These are phyloP conservation scores for Rhagium mordax DNA, from an alignment of 2,888 invertebrate genomes.

Conservation along the genomic window DNA sequence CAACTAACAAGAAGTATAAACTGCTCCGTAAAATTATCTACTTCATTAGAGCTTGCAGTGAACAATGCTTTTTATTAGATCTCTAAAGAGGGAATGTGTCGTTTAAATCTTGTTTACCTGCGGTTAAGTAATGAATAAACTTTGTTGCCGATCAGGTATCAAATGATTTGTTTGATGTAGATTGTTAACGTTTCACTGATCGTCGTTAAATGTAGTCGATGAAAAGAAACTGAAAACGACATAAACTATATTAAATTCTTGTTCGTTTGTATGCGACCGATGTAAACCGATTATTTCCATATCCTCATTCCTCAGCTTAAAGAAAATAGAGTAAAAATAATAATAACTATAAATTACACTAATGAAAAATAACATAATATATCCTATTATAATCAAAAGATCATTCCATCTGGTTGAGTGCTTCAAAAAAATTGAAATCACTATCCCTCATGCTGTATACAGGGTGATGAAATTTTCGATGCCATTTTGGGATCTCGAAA, in stretches of 20 bases:
- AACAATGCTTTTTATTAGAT: constrained; percentile 42
- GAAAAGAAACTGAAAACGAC: background rate
- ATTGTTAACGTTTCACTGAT: constrained; percentile 2
- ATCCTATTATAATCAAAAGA: no score
- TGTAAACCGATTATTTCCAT: no score
- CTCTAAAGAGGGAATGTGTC: constrained; percentile 35
- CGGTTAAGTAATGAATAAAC: constrained; percentile 32
- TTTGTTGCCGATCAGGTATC: constrained; percentile 11
- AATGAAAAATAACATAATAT: no score
- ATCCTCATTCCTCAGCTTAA: no score
- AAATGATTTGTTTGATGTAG: constrained; percentile 9
- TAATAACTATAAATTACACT: no score
- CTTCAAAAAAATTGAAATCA: no score
- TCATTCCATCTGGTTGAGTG: no score
- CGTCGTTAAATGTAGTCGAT: background rate
- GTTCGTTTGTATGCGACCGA: no score
- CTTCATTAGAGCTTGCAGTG: constrained; percentile 36
- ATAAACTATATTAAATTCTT: background rate
- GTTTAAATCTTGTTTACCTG: constrained; percentile 35
- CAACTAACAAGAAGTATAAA: constrained; percentile 28
- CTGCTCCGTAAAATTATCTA: constrained; percentile 34
- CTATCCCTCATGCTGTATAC: no score
- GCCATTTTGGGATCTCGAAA: no score
- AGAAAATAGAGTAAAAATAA: no score
- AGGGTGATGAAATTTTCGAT: no score